phyloP scores from a whole-genome alignment of 1,140 invertebrate genomes.

The Pinna nobilis region DNA sequence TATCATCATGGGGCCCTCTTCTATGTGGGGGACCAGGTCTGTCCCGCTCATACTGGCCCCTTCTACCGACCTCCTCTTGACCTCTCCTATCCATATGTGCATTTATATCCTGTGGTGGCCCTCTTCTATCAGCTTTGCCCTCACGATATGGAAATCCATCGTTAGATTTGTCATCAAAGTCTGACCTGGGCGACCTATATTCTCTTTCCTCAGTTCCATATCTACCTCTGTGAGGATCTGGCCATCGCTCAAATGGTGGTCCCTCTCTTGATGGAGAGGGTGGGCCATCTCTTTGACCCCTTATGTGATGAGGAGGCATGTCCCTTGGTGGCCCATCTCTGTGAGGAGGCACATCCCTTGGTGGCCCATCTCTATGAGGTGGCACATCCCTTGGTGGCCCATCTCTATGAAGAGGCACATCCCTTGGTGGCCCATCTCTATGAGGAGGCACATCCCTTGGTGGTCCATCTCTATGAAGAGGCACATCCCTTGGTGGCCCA shows the following conservation, averaged over 20 bases:
- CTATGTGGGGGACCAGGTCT: constrained; percentile 8
- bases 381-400: background rate
- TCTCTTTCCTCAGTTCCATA: constrained; percentile 1
- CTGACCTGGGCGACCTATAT: constrained; percentile 7
- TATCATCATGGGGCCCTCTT: background rate
- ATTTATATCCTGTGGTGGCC: constrained; percentile 3
- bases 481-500: constrained; percentile 1
- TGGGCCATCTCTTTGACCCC: constrained; percentile 5
- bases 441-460: background rate
- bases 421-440: constrained; percentile 12
- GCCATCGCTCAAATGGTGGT: constrained; percentile 1
- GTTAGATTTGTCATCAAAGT: constrained; percentile 1
- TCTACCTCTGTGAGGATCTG: background rate
- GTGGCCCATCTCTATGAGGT: background rate
- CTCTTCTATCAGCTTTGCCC: background rate
- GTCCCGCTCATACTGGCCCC: no score
- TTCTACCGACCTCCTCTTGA: no score
- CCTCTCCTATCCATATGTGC: no score
- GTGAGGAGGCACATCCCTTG: background rate
- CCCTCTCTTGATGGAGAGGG: no score
- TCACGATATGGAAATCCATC: constrained; percentile 4
- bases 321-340: constrained; percentile 1
- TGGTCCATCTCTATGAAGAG: background rate
- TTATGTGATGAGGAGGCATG: background rate
- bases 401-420: background rate